phyloP scores from a whole-genome alignment of 2,888 invertebrate genomes.

The Theretra japonica region DNA sequence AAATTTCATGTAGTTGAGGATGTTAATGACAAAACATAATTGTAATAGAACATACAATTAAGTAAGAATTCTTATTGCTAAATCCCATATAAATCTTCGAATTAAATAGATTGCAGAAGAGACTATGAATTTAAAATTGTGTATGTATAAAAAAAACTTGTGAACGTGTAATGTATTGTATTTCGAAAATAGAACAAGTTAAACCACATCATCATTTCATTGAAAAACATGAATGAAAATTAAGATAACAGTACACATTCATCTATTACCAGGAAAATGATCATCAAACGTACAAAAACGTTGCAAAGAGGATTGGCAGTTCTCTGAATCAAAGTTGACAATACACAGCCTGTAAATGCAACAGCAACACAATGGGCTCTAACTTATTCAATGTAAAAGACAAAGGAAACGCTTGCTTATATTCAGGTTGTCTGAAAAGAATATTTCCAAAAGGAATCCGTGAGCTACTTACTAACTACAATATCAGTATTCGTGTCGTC shows the following conservation, averaged over 20 bases:
- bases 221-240: no score
- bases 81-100: no score
- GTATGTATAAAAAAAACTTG: no score
- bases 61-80: no score
- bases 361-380: background rate
- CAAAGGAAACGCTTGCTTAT: background rate
- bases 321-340: background rate
- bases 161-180: no score
- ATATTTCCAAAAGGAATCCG: background rate
- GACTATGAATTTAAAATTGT: no score
- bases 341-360: background rate
- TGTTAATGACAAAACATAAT: no score
- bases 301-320: background rate
- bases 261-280: background rate
- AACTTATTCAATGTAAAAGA: slow-evolving; percentile 1
- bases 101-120: no score
- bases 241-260: background rate
- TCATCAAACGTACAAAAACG: background rate
- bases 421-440: background rate
- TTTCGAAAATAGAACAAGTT: no score
- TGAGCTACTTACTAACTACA: background rate
- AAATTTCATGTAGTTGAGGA: no score
- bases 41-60: no score
- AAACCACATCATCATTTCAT: no score
- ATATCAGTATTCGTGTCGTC: slow-evolving; percentile 17